These are phyloP conservation scores for Ridgeia piscesae DNA, from an alignment of 1,140 invertebrate genomes.

Conservation along the genomic window DNA sequence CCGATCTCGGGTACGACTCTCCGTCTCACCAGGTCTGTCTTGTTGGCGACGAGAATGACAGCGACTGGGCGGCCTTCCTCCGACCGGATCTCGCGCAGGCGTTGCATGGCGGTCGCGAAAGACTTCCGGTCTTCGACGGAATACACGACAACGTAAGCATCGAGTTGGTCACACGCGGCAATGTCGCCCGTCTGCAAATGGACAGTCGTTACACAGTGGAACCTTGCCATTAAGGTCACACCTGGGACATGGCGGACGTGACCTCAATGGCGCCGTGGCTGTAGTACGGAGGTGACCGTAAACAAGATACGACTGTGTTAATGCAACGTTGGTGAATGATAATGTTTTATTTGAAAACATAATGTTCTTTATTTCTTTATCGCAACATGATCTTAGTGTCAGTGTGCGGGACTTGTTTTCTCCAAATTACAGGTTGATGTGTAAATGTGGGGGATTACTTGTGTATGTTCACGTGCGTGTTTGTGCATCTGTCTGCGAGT, in stretches of 20 bases:
- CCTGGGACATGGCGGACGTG: too few species aligned
- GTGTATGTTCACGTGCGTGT: neutral
- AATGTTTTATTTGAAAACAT: too few species aligned
- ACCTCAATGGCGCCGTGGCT: too few species aligned
- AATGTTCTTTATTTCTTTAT: too few species aligned
- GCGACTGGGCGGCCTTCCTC: conserved; percentile 57
- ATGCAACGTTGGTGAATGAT: too few species aligned
- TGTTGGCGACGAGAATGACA: conserved; percentile 93
- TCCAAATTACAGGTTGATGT: too few species aligned
- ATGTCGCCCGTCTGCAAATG: neutral
- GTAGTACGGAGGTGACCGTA: too few species aligned
- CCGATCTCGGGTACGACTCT: conserved; percentile 82
- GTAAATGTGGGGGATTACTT: too few species aligned
- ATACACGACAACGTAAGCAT: conserved; percentile 90
- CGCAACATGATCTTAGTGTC: neutral
- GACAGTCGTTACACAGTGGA: neutral
- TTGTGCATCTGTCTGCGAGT: neutral
- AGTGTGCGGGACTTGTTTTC: too few species aligned
- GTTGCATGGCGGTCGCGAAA: conserved; percentile 40
- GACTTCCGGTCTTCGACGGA: conserved; percentile 81
- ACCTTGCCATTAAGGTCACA: too few species aligned
- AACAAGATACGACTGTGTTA: too few species aligned
- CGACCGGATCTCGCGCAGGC: conserved; percentile 41
- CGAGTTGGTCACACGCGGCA: conserved; percentile 54
- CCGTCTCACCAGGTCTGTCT: conserved; percentile 88